These are phyloP conservation scores for Scartelaos histophorus DNA, from an alignment of 2,113 vertebrate species.

Conservation along the genomic window DNA sequence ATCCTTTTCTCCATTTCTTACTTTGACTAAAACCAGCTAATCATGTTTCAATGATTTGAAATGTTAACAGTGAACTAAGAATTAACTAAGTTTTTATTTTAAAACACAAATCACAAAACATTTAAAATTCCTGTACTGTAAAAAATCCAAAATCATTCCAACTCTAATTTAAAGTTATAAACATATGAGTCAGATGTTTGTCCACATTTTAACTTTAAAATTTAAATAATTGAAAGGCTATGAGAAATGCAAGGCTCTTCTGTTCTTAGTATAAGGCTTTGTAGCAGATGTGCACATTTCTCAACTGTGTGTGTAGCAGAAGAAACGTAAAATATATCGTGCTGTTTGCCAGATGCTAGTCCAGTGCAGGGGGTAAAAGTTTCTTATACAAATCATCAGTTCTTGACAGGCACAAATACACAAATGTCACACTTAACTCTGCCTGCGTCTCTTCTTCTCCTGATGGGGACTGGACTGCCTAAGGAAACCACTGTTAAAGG, in stretches of 20 bases:
- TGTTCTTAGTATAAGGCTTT: not conserved
- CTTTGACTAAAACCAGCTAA: not conserved
- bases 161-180: no score
- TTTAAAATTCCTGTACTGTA: no score
- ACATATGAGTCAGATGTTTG: no score
- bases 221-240: not conserved
- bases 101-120: no score
- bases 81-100: no score
- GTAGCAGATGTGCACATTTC: not conserved
- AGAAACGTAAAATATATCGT: conserved; percentile 21
- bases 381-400: conserved; percentile 2
- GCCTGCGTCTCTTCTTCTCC: not conserved
- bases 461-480: conserved; percentile 30
- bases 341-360: conserved; percentile 28
- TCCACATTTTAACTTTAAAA: no score
- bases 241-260: not conserved
- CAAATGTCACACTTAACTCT: conserved; percentile 38
- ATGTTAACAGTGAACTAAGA: not conserved
- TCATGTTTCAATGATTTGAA: not conserved
- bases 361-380: conserved; percentile 36
- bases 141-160: no score
- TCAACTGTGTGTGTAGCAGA: not conserved
- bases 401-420: conserved; percentile 43
- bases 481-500: conserved; percentile 57
- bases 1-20: not conserved